Percentiles rank a stretch among this genome's conserved stretches.
Evolutionary conservation across 2,888 invertebrate genomes (phyloP).

Genomic region (Thymelicus acteon): DNA sequence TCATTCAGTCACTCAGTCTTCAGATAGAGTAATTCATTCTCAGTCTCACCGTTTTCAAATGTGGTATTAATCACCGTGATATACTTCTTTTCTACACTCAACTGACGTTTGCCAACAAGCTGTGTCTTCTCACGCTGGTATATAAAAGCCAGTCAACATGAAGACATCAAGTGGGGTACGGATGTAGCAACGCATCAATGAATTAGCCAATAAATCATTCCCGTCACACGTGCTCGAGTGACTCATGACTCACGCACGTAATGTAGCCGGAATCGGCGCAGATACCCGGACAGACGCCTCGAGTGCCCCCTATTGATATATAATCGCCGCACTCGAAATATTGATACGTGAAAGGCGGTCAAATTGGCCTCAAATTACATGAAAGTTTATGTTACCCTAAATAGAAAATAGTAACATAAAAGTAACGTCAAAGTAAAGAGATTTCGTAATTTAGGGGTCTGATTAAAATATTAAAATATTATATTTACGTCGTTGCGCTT

Average conservation of each 20-base stretch:
- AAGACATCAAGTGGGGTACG: background rate
- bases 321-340: conserved; percentile 20
- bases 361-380: background rate
- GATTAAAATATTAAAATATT: no score
- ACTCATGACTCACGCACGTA: conserved; percentile 4
- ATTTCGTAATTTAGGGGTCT: no score
- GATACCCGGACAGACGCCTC: conserved; percentile 19
- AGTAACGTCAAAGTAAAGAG: no score
- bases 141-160: background rate
- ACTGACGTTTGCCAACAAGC: background rate
- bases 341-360: conserved; percentile 9
- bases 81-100: no score
- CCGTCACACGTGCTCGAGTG: background rate
- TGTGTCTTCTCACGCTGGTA: background rate
- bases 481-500: no score
- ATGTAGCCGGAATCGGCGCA: conserved; percentile 1
- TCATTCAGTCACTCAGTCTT: no score
- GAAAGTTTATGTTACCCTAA: background rate
- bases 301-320: conserved; percentile 19
- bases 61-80: no score
- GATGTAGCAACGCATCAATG: conserved; percentile 13
- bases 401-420: no score
- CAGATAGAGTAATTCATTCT: no score
- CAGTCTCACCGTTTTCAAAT: no score
- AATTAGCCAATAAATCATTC: conserved; percentile 1